Evolutionary conservation across 2,113 vertebrate genomes (phyloP).

Genomic region (Lophius piscatorius): DNA sequence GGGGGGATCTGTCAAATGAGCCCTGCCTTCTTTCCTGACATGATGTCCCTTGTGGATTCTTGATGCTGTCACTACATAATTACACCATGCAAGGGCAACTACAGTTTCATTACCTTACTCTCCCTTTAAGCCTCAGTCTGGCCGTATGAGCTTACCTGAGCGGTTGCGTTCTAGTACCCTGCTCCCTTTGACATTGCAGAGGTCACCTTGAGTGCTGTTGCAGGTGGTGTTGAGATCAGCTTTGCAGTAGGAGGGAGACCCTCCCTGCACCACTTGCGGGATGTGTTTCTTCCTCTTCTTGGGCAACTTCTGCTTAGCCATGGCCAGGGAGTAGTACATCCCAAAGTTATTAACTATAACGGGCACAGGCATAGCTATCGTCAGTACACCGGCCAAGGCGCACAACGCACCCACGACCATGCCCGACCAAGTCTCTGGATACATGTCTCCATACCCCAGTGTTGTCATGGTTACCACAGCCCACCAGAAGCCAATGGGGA

Average conservation of each 20-base stretch:
- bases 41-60: constrained; percentile 17
- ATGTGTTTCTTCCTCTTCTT: constrained; percentile 98
- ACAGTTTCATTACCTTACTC: not conserved
- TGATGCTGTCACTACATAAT: constrained; percentile 3
- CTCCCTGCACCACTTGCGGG: constrained; percentile 88
- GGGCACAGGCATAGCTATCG: constrained; percentile 98
- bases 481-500: constrained; percentile 99
- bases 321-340: constrained; percentile 99
- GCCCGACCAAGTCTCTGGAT: constrained; percentile 96
- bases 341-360: constrained; percentile 99
- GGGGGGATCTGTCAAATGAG: constrained; percentile 24
- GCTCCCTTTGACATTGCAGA: constrained; percentile 88
- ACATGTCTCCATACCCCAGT: constrained; percentile 97
- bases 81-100: not conserved
- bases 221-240: constrained; percentile 90
- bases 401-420: constrained; percentile 97
- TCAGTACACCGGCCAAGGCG: constrained; percentile 92
- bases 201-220: constrained; percentile 92
- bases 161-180: constrained; percentile 88
- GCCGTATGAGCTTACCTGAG: constrained; percentile 85
- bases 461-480: constrained; percentile 99
- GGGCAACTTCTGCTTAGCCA: constrained; percentile 98
- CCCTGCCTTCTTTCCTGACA: constrained; percentile 22
- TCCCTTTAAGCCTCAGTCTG: not conserved
- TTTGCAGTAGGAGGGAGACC: constrained; percentile 92